Base-by-base conservation (phyloP, 2,113 vertebrate species). In the Phalacrocorax pelagicus region DNA sequence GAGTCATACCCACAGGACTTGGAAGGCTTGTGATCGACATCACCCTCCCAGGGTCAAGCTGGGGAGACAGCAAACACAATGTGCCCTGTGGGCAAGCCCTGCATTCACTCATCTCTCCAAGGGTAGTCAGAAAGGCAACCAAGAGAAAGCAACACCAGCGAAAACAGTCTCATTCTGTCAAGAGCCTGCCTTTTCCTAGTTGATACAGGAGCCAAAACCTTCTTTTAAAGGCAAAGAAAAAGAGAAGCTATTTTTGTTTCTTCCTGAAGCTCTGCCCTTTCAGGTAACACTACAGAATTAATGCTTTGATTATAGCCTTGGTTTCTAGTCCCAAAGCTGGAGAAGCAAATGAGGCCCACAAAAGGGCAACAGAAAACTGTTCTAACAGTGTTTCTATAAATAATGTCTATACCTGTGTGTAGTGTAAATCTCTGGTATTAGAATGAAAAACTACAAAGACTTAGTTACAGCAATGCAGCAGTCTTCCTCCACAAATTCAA, bases 361-460 rank as follows among this genome's bases (percentile, higher is more conserved):
- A 91, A 96, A 96, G 86, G 94, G 96, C 86, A 91, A 90, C 21
- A 88, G 40, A 91, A 88, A 94, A 75, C 69, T 54, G 59, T 74
- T 94, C 72, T 81, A 89, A 51, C 72, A 67, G 80, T 38, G 70
- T 79, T 94, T 71, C 94, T 92, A 92, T 91, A 96, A 97, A 93
- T 95, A 86, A 93, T 81, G 61, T 40, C 80, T 79, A 86, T 67
- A 91, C 20, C 44, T 67, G 80, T n/a, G 73, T 61, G 87, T n/a
- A 91, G 73, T 65, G 87, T n/a, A 91, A 74, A 86, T 46, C 46
- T 46, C 80, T 81, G 52, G 69, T 63, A 94, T 92, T 71, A 4
- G 2, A 94, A 87, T 94, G 65, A 84, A 95, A 91, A 95, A 78
- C 77, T 96, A 81, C 38, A 91, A 92, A 89, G 47, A 86, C n/a